Conservation (phyloP, 2,113 vertebrate species). For the Tympanuchus pallidicinctus region DNA sequence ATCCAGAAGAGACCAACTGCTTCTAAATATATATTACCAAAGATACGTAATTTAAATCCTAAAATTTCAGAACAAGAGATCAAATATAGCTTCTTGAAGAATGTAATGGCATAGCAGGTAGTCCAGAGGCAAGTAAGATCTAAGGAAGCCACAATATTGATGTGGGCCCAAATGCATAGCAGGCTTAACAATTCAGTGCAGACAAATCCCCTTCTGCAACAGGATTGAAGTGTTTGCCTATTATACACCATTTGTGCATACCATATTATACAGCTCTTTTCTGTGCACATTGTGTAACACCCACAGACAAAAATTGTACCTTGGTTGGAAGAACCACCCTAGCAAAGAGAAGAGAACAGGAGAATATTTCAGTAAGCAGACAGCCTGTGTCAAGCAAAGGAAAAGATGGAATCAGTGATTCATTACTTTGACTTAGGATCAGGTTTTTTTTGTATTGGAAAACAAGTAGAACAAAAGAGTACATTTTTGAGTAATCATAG, state of each 20-base stretch:
- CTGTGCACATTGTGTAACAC: not conserved
- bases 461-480: not conserved
- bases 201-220: not conserved
- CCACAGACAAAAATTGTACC: not conserved
- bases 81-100: constrained; percentile 1
- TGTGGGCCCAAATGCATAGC: constrained; percentile 9
- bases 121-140: not conserved
- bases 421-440: not conserved
- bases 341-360: not conserved
- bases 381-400: not conserved
- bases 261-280: not conserved
- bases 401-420: not conserved
- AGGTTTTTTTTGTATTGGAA: not conserved
- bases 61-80: not conserved
- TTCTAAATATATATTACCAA: not conserved
- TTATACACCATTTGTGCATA: not conserved
- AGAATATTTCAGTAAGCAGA: not conserved
- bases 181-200: not conserved
- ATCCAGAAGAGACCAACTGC: not conserved
- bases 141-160: not conserved
- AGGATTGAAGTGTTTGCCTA: not conserved
- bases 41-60: not conserved
- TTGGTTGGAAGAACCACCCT: accelerated
- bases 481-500: not conserved
- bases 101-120: not conserved